Base-by-base conservation (phyloP, 2,888 invertebrate genomes). In the Trissonchulus latispiculum region DNA sequence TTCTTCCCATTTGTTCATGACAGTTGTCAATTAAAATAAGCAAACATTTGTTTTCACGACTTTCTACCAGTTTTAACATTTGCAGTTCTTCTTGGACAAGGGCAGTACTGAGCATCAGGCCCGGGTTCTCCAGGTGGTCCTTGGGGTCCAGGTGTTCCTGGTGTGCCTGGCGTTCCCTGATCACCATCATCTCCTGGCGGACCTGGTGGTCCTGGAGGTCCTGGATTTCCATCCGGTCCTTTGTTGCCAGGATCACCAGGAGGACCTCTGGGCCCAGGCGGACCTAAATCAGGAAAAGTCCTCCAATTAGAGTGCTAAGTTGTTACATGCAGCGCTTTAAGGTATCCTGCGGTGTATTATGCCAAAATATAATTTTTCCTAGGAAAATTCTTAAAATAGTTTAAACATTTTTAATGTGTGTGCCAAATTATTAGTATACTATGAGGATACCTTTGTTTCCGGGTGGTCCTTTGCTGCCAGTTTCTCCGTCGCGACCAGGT, bases 401-500 rank as follows among this genome's bases (percentile, higher is more conserved):
- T n/a, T n/a, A n/a, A n/a, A n/a, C n/a, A n/a, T n/a, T n/a, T n/a
- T n/a, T n/a, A n/a, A n/a, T n/a, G n/a, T n/a, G n/a, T n/a, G n/a
- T n/a, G n/a, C n/a, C n/a, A n/a, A n/a, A n/a, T n/a, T n/a, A n/a
- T n/a, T n/a, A n/a, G n/a, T n/a, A n/a, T n/a, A n/a, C n/a, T n/a
- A n/a, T n/a, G n/a, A n/a, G n/a, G n/a, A n/a, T n/a, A 48, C 68
- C 68, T 68, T 29, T n/a, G 8, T 68, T 3, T 15, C 68, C 68
- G 3, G 31, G 29, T n/a, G 3, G 31, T 29, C 68, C 68, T n/a
- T 29, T 32, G 15, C 15, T 2, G 3, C 68, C 68, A 32, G 35
- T 29, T 8, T 15, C 8, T 2, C 68, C 68, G 2, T 2, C 32
- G 8, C 3, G 31, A 3, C 68, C 68, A n/a, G 35, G 68, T n/a